phyloP scores from a whole-genome alignment of 2,113 vertebrate species.

The Natator depressus region DNA sequence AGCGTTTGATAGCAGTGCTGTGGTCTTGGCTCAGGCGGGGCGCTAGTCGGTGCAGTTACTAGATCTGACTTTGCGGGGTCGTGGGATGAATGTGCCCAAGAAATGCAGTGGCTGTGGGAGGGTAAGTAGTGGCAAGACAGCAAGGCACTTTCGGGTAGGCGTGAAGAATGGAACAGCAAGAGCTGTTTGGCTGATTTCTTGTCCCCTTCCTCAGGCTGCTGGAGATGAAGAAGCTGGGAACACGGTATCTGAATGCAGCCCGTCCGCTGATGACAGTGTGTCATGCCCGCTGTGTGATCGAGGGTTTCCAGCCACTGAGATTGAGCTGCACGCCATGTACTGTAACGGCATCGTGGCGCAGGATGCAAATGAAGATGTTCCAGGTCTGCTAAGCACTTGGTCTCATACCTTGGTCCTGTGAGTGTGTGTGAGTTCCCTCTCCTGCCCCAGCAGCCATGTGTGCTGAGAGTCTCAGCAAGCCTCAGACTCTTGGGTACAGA shows the following conservation, averaged over 20 bases:
- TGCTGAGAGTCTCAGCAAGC: background rate
- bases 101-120: constrained; percentile 5
- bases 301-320: constrained; percentile 78
- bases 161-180: background rate
- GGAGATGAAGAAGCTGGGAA: constrained; percentile 52
- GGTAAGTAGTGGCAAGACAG: constrained; percentile 5
- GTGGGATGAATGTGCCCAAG: constrained; percentile 56
- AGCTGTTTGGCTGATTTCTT: constrained; percentile 29
- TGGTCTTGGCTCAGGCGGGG: constrained; percentile 17
- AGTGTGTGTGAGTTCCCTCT: background rate
- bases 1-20: constrained; percentile 54
- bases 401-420: background rate
- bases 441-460: background rate
- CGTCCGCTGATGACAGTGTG: constrained; percentile 50
- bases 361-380: constrained; percentile 34
- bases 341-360: constrained; percentile 80
- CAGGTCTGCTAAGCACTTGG: constrained; percentile 43
- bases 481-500: too few species aligned
- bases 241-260: constrained; percentile 1
- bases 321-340: constrained; percentile 91
- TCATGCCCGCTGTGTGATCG: constrained; percentile 89
- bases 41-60: constrained; percentile 41
- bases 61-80: constrained; percentile 42
- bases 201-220: constrained; percentile 67
- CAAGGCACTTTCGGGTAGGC: background rate